phyloP scores from a whole-genome alignment of 92 coral and sea anemone genomes.

The Phymanthus crucifer region DNA sequence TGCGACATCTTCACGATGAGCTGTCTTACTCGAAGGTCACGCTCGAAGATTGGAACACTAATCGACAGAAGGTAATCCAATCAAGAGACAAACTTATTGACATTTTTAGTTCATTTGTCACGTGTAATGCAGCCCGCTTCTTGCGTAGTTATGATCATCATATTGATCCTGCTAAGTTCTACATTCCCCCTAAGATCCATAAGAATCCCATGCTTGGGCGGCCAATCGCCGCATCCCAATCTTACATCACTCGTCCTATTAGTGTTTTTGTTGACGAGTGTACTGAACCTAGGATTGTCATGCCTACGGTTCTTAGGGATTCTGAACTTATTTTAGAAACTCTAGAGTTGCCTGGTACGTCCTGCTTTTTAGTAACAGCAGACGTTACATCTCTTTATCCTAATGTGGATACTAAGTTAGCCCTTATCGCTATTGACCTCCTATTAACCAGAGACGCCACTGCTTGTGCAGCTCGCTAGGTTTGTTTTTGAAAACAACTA shows the following conservation, averaged over 20 bases:
- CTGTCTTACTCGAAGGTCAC: background rate
- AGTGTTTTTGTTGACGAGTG: no score
- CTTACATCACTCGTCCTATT: no score
- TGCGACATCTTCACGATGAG: background rate
- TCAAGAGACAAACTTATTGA: conserved; percentile 2
- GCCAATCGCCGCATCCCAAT: no score
- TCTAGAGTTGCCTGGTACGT: no score
- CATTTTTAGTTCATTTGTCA: background rate
- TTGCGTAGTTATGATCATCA: background rate
- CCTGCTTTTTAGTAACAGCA: no score
- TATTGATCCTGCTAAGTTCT: background rate
- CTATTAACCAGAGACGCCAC: conserved; percentile 46
- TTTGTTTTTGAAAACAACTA: conserved; percentile 49
- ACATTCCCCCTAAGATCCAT: background rate
- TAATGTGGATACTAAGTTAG: no score
- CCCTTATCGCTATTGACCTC: conserved; percentile 40
- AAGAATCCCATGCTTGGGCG: background rate
- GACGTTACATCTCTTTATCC: no score
- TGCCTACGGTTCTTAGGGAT: no score
- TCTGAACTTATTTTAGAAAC: no score
- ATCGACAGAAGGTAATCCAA: background rate
- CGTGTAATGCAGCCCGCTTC: background rate
- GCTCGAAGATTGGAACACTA: background rate
- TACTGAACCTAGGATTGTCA: no score
- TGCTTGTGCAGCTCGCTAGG: conserved; percentile 47